Base-by-base conservation (phyloP, 2,113 vertebrate species). In the Acanthochromis polyacanthus region DNA sequence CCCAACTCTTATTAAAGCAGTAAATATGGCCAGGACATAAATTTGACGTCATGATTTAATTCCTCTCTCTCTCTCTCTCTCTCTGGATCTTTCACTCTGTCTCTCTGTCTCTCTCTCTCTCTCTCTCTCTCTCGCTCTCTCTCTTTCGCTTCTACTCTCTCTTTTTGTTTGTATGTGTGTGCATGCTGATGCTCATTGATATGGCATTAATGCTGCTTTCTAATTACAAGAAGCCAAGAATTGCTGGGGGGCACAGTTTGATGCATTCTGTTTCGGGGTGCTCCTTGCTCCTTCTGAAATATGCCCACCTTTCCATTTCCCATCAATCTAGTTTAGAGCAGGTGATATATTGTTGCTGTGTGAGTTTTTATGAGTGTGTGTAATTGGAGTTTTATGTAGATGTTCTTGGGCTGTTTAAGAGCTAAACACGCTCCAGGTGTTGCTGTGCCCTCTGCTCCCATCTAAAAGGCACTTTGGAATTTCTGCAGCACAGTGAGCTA, bases 1-100 rank as follows among this genome's bases (percentile, higher is more conserved):
- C 82, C 79, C 74, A 88, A 87, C 88, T 90, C 87, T 91, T 93
- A 94, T 93, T 94, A 92, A 91, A 89, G 91, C 89, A 78, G 81
- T 93, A 92, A 93, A 93, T 93, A 92, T 86, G 78, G 75, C 80
- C 20, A 15, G 64, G 53, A 85, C 88, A 88, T 93, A 92, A 90
- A 91, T 92, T 84, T 85, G 80, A 88, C 83, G 80, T 88, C 87
- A 89, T 91, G 91, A 88, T 91, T 91, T 88, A 91, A 91, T 87
- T 87, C 71, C 71, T 12, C 69, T 56, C 63, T 67, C 67, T 61
- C 58, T 65, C 25, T 75, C 58, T 50, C 17, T 61, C 58, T 65
- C 25, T 75, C 58, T 50, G n/a, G 6, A 8, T 51, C 59, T 62
- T 4, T 30, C 46, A 50, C 56, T 78, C 66, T 17, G 68, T 30